Conservation (phyloP, 2,797 vertebrate genomes). For the Podargus strigoides region DNA sequence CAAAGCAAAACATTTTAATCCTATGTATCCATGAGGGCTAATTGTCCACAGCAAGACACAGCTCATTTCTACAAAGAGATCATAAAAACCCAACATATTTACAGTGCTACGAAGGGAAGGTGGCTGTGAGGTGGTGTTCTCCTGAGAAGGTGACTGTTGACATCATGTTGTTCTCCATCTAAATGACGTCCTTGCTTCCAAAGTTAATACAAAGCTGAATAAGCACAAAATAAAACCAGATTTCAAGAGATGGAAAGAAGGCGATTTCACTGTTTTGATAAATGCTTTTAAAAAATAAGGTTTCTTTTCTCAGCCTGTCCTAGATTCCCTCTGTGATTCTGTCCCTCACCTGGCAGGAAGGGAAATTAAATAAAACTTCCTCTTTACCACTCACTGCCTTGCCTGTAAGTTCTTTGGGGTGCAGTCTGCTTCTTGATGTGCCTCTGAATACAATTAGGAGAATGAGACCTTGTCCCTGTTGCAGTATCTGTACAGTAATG, state of each 20-base stretch:
- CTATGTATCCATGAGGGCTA: rapidly evolving
- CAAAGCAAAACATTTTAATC: background rate
- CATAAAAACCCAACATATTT: background rate
- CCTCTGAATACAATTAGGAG: background rate
- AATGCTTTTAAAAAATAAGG: background rate
- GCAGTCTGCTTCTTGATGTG: background rate
- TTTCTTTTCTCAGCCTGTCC: background rate
- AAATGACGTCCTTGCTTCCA: background rate
- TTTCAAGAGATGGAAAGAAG: background rate
- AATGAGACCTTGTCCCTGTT: background rate
- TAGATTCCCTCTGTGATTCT: background rate
- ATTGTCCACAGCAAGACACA: background rate
- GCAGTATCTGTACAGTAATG: rapidly evolving
- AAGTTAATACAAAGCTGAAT: background rate
- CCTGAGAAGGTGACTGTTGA: background rate
- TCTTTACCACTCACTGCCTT: background rate
- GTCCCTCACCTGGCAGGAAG: background rate
- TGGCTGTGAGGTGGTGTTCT: background rate
- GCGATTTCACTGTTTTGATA: background rate
- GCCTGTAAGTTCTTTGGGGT: background rate
- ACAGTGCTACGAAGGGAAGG: background rate
- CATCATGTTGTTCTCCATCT: background rate
- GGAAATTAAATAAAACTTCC: background rate
- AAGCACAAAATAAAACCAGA: background rate
- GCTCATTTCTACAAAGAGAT: background rate